These are phyloP conservation scores for Patella vulgata DNA, from an alignment of 1,140 invertebrate genomes.

Conservation along the genomic window DNA sequence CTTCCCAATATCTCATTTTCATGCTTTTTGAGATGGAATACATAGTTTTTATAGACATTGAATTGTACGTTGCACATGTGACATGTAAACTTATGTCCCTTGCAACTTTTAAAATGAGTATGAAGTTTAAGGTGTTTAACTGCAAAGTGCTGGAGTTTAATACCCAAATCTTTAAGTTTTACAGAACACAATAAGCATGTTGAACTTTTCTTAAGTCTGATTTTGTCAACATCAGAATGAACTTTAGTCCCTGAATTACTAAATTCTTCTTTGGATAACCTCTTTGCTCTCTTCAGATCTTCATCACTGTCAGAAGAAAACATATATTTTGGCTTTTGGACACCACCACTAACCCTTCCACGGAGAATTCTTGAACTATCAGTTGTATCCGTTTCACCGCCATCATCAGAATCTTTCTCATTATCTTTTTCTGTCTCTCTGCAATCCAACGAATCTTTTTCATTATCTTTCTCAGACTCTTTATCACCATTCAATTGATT, in stretches of 20 bases:
- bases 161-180: slow-evolving; percentile 4
- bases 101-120: slow-evolving; percentile 15
- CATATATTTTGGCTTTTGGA: background rate
- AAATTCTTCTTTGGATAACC: background rate
- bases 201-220: background rate
- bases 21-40: slow-evolving; percentile 24
- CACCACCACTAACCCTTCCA: background rate
- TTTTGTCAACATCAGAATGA: background rate
- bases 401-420: no score
- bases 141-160: slow-evolving; percentile 27
- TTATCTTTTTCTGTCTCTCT: no score
- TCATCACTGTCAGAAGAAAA: slow-evolving; percentile 2
- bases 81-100: slow-evolving; percentile 22
- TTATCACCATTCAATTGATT: no score
- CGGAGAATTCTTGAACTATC: background rate
- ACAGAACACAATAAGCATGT: slow-evolving; percentile 19
- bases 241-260: background rate
- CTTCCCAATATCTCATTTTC: slow-evolving; percentile 21
- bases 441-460: background rate
- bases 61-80: slow-evolving; percentile 30
- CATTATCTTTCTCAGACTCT: background rate
- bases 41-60: slow-evolving; percentile 17
- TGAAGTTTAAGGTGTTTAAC: slow-evolving; percentile 27
- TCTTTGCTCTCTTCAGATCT: slow-evolving; percentile 2
- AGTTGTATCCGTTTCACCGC: background rate